Evolutionary conservation across 2,113 vertebrate genomes (phyloP).

Genomic region (Triplophysa siluroides): DNA sequence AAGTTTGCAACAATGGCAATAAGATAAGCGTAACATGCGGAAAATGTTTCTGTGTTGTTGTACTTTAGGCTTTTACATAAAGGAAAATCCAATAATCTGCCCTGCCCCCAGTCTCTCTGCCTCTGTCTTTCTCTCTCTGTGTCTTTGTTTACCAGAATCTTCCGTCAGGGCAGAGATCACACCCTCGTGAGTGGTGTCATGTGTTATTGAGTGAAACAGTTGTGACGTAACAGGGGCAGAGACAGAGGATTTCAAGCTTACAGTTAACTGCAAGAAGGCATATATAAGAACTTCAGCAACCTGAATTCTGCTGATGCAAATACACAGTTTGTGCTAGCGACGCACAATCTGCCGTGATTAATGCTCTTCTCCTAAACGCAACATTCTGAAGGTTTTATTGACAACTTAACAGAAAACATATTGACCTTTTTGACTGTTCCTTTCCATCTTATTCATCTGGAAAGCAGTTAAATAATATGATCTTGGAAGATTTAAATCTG

Average conservation of each 20-base stretch:
- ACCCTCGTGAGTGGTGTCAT: slow-evolving; percentile 44
- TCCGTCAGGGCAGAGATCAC: slow-evolving; percentile 40
- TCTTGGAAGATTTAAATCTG: too few species aligned
- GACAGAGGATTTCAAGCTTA: slow-evolving; percentile 22
- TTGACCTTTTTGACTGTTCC: too few species aligned
- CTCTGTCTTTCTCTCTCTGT: neutral
- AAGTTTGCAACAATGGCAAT: too few species aligned
- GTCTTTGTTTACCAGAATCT: slow-evolving; percentile 36
- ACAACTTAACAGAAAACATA: neutral
- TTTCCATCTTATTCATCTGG: neutral
- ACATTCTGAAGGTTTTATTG: neutral
- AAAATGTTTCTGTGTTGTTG: neutral
- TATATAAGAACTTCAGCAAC: slow-evolving; percentile 12
- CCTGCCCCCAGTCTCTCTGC: slow-evolving; percentile 11
- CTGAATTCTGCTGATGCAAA: slow-evolving; percentile 20
- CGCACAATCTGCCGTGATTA: slow-evolving; percentile 13
- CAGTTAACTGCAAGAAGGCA: neutral
- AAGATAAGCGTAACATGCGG: neutral
- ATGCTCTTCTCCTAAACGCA: neutral
- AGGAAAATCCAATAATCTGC: neutral
- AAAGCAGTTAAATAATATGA: too few species aligned
- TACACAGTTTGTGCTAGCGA: neutral
- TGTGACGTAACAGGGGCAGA: slow-evolving; percentile 26
- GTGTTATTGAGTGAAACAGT: slow-evolving; percentile 33
- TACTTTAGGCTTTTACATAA: slow-evolving; percentile 16